phyloP scores from a whole-genome alignment of 2,797 vertebrate genomes.

The Liparis tanakae region DNA sequence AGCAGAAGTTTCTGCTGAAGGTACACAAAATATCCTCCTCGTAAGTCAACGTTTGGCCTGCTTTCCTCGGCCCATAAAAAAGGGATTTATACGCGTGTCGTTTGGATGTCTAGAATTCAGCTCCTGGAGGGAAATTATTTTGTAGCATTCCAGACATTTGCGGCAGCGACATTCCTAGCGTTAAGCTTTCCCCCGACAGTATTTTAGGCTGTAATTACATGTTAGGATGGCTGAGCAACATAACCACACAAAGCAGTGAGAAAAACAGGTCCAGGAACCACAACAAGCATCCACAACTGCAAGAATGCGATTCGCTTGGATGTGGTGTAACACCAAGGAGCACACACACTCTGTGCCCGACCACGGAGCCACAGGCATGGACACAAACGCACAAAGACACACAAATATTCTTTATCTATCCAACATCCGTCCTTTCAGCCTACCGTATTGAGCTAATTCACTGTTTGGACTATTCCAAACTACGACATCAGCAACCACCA shows the following conservation, averaged over 20 bases:
- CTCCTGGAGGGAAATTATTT: conserved; percentile 57
- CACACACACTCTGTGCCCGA: conserved; percentile 14
- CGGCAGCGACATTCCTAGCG: conserved; percentile 54
- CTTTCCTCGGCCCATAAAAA: conserved; percentile 32
- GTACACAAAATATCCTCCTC: background rate
- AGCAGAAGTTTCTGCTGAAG: conserved; percentile 28
- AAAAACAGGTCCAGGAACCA: conserved; percentile 39
- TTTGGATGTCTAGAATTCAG: conserved; percentile 47
- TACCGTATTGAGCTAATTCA: background rate
- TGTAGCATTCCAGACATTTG: conserved; percentile 67
- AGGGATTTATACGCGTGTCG: conserved; percentile 4
- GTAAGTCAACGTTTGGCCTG: conserved; percentile 8
- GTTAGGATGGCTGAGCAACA: conserved; percentile 46
- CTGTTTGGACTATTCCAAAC: conserved; percentile 1
- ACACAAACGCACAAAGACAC: conserved; percentile 3
- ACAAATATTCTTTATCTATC: background rate
- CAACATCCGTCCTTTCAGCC: background rate
- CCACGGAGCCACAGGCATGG: conserved; percentile 22
- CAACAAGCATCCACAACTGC: conserved; percentile 32
- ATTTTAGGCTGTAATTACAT: conserved; percentile 70
- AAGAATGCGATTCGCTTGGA: conserved; percentile 38
- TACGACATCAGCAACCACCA: background rate
- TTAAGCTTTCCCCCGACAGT: conserved; percentile 54
- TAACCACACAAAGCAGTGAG: conserved; percentile 36
- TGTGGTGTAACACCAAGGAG: conserved; percentile 28